A percentile compares a stretch with the other conserved stretches of the same genome.
Conservation (phyloP, 2,888 invertebrate species). For the Lepidocyrtoides sp. region DNA sequence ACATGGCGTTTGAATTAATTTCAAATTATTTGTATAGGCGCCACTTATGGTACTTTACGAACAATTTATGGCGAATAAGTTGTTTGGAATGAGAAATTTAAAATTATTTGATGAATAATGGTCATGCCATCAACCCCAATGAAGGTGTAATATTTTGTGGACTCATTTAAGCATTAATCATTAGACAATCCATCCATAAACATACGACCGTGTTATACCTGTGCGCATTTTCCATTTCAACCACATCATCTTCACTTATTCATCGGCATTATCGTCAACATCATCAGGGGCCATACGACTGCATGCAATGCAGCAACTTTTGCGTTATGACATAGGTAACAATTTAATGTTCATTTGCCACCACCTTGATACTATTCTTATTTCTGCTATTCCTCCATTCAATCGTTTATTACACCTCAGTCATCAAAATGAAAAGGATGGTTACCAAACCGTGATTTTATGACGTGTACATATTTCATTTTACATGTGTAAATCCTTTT, state of each 20-base stretch:
- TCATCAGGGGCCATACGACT: background rate
- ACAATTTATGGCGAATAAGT: constrained; percentile 46
- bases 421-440: constrained; percentile 42
- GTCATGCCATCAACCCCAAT: constrained; percentile 12
- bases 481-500: constrained; percentile 64
- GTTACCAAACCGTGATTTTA: constrained; percentile 55
- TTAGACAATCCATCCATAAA: constrained; percentile 28
- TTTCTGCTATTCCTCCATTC: background rate
- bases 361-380: background rate
- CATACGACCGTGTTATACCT: constrained; percentile 27
- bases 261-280: background rate
- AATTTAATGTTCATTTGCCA: background rate
- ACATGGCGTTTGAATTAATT: constrained; percentile 35
- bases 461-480: constrained; percentile 51
- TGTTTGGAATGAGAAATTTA: background rate
- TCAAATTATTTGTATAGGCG: constrained; percentile 60
- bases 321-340: background rate
- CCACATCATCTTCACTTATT: constrained; percentile 4
- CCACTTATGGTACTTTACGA: constrained; percentile 45
- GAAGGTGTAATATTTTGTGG: constrained; percentile 18
- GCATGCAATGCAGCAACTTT: background rate
- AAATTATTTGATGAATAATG: constrained; percentile 35
- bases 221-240: constrained; percentile 20
- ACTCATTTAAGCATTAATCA: constrained; percentile 36
- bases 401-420: constrained; percentile 3